phyloP scores from a whole-genome alignment of 30 jellyfish, hydroid and myxozoan genomes.

The Aurelia sp. region DNA sequence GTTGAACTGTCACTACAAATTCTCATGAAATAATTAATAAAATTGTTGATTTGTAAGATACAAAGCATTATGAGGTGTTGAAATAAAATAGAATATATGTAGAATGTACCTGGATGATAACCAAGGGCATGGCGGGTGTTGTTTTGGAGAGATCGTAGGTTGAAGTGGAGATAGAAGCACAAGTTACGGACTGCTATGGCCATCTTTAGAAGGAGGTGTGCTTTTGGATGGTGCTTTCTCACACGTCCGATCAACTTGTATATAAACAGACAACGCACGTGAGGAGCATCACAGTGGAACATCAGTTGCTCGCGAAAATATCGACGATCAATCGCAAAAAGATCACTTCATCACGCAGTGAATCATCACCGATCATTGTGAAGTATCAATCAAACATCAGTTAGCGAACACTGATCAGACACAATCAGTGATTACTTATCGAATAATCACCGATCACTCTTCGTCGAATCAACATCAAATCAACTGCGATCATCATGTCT shows the following conservation, averaged over 20 bases:
- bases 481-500: constrained; percentile 27
- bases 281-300: constrained; percentile 19
- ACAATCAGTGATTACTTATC: no score
- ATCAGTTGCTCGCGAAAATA: background rate
- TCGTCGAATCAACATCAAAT: background rate
- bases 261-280: constrained; percentile 41
- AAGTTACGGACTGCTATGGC: constrained; percentile 41
- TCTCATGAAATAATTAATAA: constrained; percentile 27
- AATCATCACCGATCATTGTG: background rate
- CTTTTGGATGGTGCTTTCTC: constrained; percentile 65
- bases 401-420: no score
- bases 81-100: constrained; percentile 17
- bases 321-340: background rate
- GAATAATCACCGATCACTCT: no score
- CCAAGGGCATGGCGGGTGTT: background rate
- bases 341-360: background rate
- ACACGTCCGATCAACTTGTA: constrained; percentile 78
- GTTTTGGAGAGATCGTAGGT: constrained; percentile 13
- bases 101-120: constrained; percentile 28
- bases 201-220: constrained; percentile 68
- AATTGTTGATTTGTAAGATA: background rate
- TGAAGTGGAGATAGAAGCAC: constrained; percentile 59
- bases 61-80: background rate
- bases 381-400: no score
- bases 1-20: constrained; percentile 12